Evolutionary conservation across 2,113 vertebrate species (phyloP).

Genomic region (Chrysochloris asiatica): DNA sequence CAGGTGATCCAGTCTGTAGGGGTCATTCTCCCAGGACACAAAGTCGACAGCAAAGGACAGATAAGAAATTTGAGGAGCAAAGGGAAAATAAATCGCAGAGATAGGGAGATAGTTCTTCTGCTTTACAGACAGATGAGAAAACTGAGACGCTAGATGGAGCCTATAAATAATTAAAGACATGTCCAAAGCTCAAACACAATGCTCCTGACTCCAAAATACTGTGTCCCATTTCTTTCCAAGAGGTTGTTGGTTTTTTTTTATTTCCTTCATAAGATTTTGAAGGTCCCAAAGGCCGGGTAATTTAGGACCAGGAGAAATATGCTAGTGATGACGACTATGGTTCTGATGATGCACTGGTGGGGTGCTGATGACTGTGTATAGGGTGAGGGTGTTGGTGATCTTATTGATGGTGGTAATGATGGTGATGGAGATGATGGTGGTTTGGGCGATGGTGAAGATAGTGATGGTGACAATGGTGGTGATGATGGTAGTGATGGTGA

Average conservation of each 20-base stretch:
- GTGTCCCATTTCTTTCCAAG: not conserved
- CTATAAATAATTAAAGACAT: too few species aligned
- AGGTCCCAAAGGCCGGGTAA: not conserved
- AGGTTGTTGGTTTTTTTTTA: not conserved
- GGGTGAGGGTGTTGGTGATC: not conserved
- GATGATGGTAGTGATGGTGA: too few species aligned
- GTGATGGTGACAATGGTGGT: too few species aligned
- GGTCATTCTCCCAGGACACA: not conserved
- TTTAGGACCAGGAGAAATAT: not conserved
- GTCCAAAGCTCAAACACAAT: not conserved
- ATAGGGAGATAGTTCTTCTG: not conserved
- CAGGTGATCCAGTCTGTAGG: not conserved
- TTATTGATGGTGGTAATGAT: not conserved
- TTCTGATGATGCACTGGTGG: not conserved
- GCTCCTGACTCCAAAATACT: not conserved
- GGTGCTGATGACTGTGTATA: not conserved
- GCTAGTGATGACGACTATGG: not conserved
- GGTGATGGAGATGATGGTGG: too few species aligned
- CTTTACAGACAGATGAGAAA: not conserved
- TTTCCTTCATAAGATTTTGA: not conserved
- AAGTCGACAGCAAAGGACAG: not conserved
- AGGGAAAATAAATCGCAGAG: not conserved
- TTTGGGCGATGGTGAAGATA: rapidly evolving
- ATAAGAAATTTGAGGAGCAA: not conserved
- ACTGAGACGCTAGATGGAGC: too few species aligned